Evolutionary conservation across 2,797 vertebrate species (phyloP).

Genomic region (Fistularia commersonii): DNA sequence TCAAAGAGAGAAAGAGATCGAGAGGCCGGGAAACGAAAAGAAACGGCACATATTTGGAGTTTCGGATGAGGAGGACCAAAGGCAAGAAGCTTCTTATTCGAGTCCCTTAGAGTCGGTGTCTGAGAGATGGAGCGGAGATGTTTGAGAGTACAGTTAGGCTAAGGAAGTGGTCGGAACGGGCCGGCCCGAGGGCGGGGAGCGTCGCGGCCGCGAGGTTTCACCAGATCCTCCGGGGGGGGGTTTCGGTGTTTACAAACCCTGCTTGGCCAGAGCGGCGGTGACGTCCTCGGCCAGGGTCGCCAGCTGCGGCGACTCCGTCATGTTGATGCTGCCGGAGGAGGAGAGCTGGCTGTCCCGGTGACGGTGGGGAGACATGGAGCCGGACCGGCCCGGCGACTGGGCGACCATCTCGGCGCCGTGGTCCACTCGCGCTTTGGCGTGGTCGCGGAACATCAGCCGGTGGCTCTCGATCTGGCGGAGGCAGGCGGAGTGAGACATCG

Average conservation of each 20-base stretch:
- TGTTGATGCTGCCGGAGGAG: slow-evolving; percentile 95
- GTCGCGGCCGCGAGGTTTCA: too few relatives aligned
- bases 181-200: slow-evolving; percentile 43
- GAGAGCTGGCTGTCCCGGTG: slow-evolving; percentile 89
- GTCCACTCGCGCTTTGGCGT: slow-evolving; percentile 90
- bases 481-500: slow-evolving; percentile 5
- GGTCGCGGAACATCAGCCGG: slow-evolving; percentile 88
- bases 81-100: slow-evolving; percentile 57
- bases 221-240: too few relatives aligned
- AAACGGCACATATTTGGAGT: slow-evolving; percentile 61
- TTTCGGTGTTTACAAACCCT: slow-evolving; percentile 92
- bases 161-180: slow-evolving; percentile 16
- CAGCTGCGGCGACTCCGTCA: slow-evolving; percentile 92
- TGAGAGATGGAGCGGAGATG: slow-evolving; percentile 32
- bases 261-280: slow-evolving; percentile 95
- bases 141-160: slow-evolving; percentile 47
- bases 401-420: slow-evolving; percentile 91
- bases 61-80: slow-evolving; percentile 55
- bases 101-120: slow-evolving; percentile 54
- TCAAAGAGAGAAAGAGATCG: neutral
- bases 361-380: slow-evolving; percentile 85
- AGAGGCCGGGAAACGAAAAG: slow-evolving; percentile 57
- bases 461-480: slow-evolving; percentile 91
- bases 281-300: slow-evolving; percentile 96
- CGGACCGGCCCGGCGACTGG: slow-evolving; percentile 86